These are phyloP conservation scores for Isurus oxyrinchus DNA, from an alignment of 2,113 vertebrate species.

Conservation along the genomic window DNA sequence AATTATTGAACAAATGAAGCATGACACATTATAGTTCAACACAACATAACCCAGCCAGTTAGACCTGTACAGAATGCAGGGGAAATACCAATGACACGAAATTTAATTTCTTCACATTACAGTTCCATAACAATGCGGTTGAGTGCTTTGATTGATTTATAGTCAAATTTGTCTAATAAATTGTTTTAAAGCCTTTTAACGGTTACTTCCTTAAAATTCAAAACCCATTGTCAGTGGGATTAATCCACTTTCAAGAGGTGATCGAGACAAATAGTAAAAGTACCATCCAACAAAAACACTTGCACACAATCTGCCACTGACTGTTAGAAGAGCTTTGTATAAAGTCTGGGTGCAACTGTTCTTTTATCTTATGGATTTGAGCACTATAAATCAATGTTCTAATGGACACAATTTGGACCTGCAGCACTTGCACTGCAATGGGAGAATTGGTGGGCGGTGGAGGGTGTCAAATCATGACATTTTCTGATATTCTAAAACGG, in stretches of 20 bases:
- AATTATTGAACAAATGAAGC: conserved; percentile 24
- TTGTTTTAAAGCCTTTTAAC: not conserved
- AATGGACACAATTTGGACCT: not conserved
- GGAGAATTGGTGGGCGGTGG: too few relatives aligned
- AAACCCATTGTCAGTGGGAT: not conserved
- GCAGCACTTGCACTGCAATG: not conserved
- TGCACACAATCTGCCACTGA: not conserved
- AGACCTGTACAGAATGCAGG: not conserved
- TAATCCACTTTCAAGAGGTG: not conserved
- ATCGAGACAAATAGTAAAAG: not conserved
- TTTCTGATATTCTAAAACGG: not conserved
- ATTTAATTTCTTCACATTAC: not conserved
- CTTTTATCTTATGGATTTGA: not conserved
- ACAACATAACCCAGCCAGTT: not conserved
- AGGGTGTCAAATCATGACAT: not conserved
- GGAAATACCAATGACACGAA: not conserved
- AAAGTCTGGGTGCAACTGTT: not conserved
- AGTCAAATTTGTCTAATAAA: not conserved
- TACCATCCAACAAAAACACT: not conserved
- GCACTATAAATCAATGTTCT: not conserved
- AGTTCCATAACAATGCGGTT: not conserved
- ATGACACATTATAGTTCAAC: not conserved
- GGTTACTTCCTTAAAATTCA: not conserved
- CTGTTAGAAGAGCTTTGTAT: not conserved
- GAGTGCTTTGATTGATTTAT: not conserved